Base-by-base conservation (phyloP, 2,888 invertebrate genomes). In the Dryobotodes eremita region DNA sequence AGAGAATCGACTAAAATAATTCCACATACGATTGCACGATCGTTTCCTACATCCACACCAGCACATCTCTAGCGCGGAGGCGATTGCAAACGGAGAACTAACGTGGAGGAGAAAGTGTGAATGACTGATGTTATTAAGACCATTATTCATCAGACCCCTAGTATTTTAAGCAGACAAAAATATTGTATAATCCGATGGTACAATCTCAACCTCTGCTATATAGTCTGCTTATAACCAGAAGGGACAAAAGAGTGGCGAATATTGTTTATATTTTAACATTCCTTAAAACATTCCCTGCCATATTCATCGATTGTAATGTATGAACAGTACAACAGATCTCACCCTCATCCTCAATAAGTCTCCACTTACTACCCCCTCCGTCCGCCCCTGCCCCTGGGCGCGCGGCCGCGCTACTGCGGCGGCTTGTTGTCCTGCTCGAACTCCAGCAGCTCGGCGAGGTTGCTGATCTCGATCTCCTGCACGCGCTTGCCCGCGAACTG, bases 401-500 rank as follows among this genome's bases (percentile, higher is more conserved):
- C 4, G 23, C 1, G 4, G 2, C 13, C 1, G 26, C 13, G 2
- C 59, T 77, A 77, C 64, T 85, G 75, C 15, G 59, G 53, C n/a
- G 62, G 83, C 75, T 81, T 87, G 78, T 48, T 79, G 76, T 53
- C 80, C 86, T 95, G 94, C 92, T 97, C 97, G 89, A 93, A 97
- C 71, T 95, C 93, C 77, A 97, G 94, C 71, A 98, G 94, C 59
- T 98, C 98, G 1, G 96, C 97, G 77, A 98, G 95, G 94, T 98
- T 98, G 87, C 97, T 92, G 90, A 99, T 98, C 92, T 98, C 97
- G 82, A 98, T 97, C 95, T 98, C 98, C 89, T 98, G 97, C 80
- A 98, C 97, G 89, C 97, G 97, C 75, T 97, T 97, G 23, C 99
- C 99, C 46, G 98, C 97, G 95, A 98, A 99, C 92, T 98, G 98